phyloP scores from a whole-genome alignment of 2,888 invertebrate species.

The Dryococelus australis region DNA sequence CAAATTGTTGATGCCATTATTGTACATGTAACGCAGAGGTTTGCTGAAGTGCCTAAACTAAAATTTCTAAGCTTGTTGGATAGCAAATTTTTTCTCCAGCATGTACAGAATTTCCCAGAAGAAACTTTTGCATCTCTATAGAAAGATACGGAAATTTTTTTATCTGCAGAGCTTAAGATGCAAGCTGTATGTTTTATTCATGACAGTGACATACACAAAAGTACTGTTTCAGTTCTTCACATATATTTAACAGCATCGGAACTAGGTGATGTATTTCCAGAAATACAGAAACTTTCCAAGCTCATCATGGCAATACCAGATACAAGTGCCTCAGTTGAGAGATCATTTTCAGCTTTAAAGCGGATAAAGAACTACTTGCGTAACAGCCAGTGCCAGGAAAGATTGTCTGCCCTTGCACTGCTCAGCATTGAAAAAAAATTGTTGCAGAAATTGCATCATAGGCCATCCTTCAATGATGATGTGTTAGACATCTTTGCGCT shows the following conservation, averaged over 20 bases:
- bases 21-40: too few relatives aligned
- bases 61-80: constrained; percentile 20
- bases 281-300: too few relatives aligned
- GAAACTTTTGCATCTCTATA: constrained; percentile 19
- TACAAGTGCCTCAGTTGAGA: constrained; percentile 29
- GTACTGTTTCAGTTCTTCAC: too few relatives aligned
- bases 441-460: too few relatives aligned
- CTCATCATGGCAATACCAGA: neutral
- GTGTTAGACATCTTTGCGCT: too few relatives aligned
- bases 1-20: too few relatives aligned
- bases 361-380: constrained; percentile 1
- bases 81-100: constrained; percentile 13
- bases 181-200: neutral
- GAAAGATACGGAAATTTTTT: constrained; percentile 1
- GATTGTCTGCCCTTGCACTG: neutral
- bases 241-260: too few relatives aligned
- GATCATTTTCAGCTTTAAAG: constrained; percentile 24
- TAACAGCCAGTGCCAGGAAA: neutral
- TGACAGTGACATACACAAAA: neutral
- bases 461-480: too few relatives aligned
- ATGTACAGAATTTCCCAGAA: neutral
- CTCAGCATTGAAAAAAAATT: neutral
- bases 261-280: too few relatives aligned
- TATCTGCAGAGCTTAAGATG: neutral
- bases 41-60: neutral